A percentile compares a stretch with the other conserved stretches of the same genome.
These are phyloP conservation scores for Spilogale gracilis DNA, from an alignment of 2,113 vertebrate species.

Conservation along the genomic window DNA sequence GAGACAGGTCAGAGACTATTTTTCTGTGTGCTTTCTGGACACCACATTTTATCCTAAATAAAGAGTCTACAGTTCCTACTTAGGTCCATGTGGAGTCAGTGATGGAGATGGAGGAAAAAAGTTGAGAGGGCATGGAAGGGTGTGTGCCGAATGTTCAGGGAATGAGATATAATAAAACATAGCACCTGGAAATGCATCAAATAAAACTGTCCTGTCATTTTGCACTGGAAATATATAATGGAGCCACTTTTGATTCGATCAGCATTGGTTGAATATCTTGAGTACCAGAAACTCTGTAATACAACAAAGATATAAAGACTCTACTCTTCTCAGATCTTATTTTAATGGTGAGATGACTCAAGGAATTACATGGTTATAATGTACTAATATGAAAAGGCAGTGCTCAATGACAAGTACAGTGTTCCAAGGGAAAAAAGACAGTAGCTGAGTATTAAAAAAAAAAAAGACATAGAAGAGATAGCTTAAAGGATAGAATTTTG, in stretches of 20 bases:
- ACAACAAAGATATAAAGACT: not conserved
- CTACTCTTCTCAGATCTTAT: not conserved
- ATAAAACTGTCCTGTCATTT: not conserved
- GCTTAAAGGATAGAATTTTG: not conserved
- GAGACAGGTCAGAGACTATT: not conserved
- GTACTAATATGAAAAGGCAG: not conserved
- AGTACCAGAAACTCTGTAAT: not conserved
- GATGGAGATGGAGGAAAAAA: not conserved
- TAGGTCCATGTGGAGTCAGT: not conserved
- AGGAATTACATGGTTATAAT: not conserved
- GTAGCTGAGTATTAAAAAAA: not conserved
- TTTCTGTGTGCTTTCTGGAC: not conserved
- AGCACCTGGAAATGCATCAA: not conserved
- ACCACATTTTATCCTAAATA: not conserved
- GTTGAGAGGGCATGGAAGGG: not conserved
- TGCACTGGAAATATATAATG: not conserved
- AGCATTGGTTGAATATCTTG: not conserved
- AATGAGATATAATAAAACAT: not conserved
- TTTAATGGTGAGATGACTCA: not conserved
- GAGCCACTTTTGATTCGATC: not conserved
- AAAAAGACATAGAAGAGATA: not conserved
- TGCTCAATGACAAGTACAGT: not conserved
- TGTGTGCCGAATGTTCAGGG: not conserved
- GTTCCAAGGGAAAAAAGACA: not conserved
- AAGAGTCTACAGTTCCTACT: not conserved